Base-by-base conservation (phyloP, 2,797 vertebrate species). In the Diglossa cyanea region DNA sequence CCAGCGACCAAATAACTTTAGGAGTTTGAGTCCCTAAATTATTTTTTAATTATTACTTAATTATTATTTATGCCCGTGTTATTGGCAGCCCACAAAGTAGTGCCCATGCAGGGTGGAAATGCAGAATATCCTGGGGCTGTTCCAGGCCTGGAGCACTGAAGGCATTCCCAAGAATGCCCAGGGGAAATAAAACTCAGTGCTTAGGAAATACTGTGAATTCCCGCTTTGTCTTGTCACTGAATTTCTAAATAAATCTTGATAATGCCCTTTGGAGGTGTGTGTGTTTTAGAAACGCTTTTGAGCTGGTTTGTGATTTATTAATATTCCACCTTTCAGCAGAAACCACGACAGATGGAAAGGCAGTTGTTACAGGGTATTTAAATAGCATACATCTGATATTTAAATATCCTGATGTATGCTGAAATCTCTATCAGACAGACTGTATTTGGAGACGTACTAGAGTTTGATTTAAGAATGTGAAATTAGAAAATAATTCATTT, bases 381-480 rank as follows among this genome's bases (percentile, higher is more conserved):
- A 35, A 35, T 35, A 35, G 8, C 35, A 35, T 35, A 35, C 35
- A 35, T 86, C 48, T 86, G 79, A 24, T 77, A 79, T 93, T 92
- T 80, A 83, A 93, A 80, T 83, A 51, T 24, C 58, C 51, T 77
- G 83, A 51, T 47, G 11, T 3, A n/a, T 82, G 75, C 44, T 89
- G 39, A 40, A 87, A 77, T 85, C 30, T 78, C n/a, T 35, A 7
- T n/a, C 48, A 80, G 33, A 25, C 66, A 79, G 40, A 5, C 18
- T 79, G 17, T 25, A 8, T 66, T 85, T 7, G 15, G 37, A 86
- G 65, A 31, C 26, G 10, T 58, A 26, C 45, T 86, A 57, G 33
- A 26, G 13, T 55, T 84, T 94, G 58, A 86, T 74, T 75, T 92
- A 91, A 85, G 71, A 65, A 68, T 86, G 77, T 37, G 25, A 61